Base-by-base conservation (phyloP, 2,888 invertebrate species). In the Sepioteuthis lessoniana region DNA sequence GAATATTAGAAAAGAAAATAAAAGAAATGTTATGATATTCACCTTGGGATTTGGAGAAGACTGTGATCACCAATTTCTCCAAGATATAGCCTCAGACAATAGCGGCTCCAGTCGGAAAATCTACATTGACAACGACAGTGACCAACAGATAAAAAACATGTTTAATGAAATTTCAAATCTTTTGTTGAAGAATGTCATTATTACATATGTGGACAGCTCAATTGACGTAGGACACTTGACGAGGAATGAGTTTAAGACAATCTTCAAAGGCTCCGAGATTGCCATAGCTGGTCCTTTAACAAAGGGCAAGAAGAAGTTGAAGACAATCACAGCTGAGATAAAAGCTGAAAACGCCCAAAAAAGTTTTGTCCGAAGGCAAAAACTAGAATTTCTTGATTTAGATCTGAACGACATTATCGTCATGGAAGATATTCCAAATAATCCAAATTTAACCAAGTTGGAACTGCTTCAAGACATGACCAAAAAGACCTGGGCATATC, bases 21-120 rank as follows among this genome's bases (percentile, higher is more conserved):
- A 46, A 1, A 31, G 46, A 4, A 92, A 47, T 35, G 31, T 47
- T n/a, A 5, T 92, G n/a, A 76, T 76, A 76, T 46, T 46, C 35
- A 46, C 92, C 0, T 31, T 92, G 25, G 92, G 92, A n/a, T 92
- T 92, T 38, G 92, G 92, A 47, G 92, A 42, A n/a, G n/a, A 92
- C 19, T 92, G 46, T 28, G 92, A 92, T n/a, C 25, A 31, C 16
- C 13, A 92, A 21, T 92, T 92, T 46, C 92, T 92, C 16, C 16
- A 42, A 19, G 4, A 92, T n/a, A 28, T 92, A 25, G 31, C 46
- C 92, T 7, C 2, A 0, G 92, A 92, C 21, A 92, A 92, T 31
- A 35, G 31, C 8, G 92, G 92, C 31, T n/a, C 46, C 47, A 92
- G 28, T 31, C 31, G 47, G 13, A 92, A 92, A 28, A 92, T 92